A percentile compares a stretch with the other conserved stretches of the same genome.
Conservation (phyloP, 37 sponge, comb jelly and placozoan genomes). For the Ephydatia muelleri region DNA sequence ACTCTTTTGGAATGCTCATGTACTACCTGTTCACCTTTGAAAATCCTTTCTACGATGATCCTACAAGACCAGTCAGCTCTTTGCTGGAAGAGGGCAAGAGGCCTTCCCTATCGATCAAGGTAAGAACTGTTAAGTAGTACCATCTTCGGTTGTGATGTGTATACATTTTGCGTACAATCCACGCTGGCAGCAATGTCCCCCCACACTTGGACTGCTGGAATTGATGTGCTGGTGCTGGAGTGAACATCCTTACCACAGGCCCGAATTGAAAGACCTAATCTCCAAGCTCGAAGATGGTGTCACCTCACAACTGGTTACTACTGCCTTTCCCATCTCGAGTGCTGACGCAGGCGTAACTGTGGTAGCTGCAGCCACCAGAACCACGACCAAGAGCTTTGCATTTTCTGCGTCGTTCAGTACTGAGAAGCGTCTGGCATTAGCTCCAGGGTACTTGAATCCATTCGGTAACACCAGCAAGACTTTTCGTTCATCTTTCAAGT, state of each 20-base stretch:
- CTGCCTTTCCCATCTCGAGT: conserved; percentile 4
- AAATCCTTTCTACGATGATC: conserved; percentile 55
- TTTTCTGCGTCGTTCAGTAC: neutral
- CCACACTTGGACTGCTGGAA: conserved; percentile 56
- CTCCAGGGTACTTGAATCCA: neutral
- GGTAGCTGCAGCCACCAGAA: neutral
- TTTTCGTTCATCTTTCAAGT: neutral
- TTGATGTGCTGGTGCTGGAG: conserved; percentile 94
- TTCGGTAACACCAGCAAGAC: neutral
- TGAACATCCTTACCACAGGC: conserved; percentile 67
- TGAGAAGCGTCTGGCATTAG: neutral
- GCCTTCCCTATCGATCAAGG: conserved; percentile 60
- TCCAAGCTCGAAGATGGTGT: conserved; percentile 4
- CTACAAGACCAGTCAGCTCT: conserved; percentile 25
- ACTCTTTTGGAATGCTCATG: conserved; percentile 81
- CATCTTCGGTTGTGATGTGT: too few relatives aligned
- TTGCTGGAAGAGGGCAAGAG: conserved; percentile 44
- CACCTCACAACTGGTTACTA: conserved; percentile 48
- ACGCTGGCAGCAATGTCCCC: conserved; percentile 38
- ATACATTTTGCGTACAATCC: too few relatives aligned
- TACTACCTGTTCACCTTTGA: conserved; percentile 61
- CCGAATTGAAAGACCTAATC: conserved; percentile 52
- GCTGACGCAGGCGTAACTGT: neutral
- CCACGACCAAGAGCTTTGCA: neutral
- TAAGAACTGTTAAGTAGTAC: too few relatives aligned